phyloP scores from a whole-genome alignment of 2,797 vertebrate species.

The Microctenopoma steveboyesi region DNA sequence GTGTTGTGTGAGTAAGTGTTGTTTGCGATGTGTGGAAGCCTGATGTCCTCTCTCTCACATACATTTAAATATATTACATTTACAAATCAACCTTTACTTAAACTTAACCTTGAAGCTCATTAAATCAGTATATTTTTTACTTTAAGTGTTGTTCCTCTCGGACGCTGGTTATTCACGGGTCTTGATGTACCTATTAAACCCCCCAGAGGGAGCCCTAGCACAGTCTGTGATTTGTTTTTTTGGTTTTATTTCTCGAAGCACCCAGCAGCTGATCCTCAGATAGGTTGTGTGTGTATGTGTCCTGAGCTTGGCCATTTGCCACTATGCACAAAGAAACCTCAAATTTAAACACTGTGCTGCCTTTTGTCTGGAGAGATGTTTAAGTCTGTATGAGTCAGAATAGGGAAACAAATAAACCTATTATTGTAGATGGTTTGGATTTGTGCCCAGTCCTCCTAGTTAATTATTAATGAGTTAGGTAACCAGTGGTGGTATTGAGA shows the following conservation, averaged over 20 bases:
- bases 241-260: neutral
- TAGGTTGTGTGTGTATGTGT: slow-evolving; percentile 8
- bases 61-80: neutral
- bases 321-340: slow-evolving; percentile 9
- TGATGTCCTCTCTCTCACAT: neutral
- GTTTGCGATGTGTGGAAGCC: slow-evolving; percentile 18
- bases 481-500: too few relatives aligned
- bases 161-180: neutral
- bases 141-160: neutral
- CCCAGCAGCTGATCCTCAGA: slow-evolving; percentile 25
- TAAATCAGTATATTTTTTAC: neutral
- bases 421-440: neutral
- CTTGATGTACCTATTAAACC: slow-evolving; percentile 5
- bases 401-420: neutral
- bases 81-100: neutral
- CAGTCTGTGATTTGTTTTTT: slow-evolving; percentile 8
- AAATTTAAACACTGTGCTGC: slow-evolving; percentile 12
- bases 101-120: neutral
- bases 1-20: neutral
- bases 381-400: slow-evolving; percentile 3
- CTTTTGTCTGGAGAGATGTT: too few relatives aligned
- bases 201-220: slow-evolving; percentile 65
- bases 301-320: slow-evolving; percentile 12
- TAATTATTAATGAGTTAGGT: neutral
- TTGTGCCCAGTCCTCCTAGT: neutral